Conservation (phyloP, 1,140 invertebrate species). For the Venturia canescens region DNA sequence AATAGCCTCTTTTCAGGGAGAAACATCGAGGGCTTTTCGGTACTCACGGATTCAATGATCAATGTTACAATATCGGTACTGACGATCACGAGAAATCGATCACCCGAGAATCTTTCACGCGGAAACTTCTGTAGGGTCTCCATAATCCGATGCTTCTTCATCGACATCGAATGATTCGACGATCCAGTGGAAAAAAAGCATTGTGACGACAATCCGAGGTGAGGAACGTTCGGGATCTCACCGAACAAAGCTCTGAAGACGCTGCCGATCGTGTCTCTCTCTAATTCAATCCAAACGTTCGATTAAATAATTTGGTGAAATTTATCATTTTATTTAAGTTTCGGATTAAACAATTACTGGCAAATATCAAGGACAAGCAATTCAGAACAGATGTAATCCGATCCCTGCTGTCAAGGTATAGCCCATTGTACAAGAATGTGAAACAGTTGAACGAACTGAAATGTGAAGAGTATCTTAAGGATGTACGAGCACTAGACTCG, state of each 20-base stretch:
- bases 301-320: constrained; percentile 17
- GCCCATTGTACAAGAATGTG: too few species aligned
- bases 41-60: constrained; percentile 80
- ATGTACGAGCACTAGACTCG: too few species aligned
- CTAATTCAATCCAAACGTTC: constrained; percentile 65
- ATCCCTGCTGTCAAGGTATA: too few species aligned
- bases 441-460: too few species aligned
- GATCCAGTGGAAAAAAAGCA: constrained; percentile 78
- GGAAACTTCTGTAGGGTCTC: constrained; percentile 76
- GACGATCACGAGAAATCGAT: constrained; percentile 70
- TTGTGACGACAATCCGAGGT: constrained; percentile 74
- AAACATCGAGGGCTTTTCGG: neutral
- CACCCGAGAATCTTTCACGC: constrained; percentile 64
- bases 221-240: constrained; percentile 70
- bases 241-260: constrained; percentile 79
- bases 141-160: constrained; percentile 75
- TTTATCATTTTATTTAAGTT: neutral
- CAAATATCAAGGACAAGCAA: too few species aligned
- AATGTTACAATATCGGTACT: constrained; percentile 73
- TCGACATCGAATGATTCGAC: constrained; percentile 73
- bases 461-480: too few species aligned
- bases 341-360: too few species aligned
- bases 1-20: neutral
- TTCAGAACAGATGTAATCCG: too few species aligned
- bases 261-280: constrained; percentile 79